phyloP scores from a whole-genome alignment of 1,140 invertebrate genomes.

The Diorhabda carinulata region DNA sequence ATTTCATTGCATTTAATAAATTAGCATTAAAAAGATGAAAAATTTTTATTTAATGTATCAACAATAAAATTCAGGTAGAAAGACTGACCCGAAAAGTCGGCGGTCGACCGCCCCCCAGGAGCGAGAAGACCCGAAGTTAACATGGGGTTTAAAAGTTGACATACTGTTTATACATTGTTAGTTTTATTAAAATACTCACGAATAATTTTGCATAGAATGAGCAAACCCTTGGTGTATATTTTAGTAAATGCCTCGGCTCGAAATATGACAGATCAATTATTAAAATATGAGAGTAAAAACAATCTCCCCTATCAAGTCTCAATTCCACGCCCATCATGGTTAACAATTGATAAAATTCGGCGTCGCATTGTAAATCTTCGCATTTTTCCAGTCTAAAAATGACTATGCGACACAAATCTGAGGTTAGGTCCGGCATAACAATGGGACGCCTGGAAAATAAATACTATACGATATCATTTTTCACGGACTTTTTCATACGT shows the following conservation, averaged over 20 bases:
- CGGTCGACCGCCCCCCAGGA: too few species aligned
- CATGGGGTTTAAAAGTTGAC: too few species aligned
- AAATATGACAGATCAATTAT: conserved; percentile 23
- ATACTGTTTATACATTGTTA: too few species aligned
- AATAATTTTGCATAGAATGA: conserved; percentile 27
- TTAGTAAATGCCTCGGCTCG: conserved; percentile 24
- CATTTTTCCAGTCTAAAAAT: conserved; percentile 24
- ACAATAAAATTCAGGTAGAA: too few species aligned
- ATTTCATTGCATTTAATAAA: too few species aligned
- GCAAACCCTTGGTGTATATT: conserved; percentile 30
- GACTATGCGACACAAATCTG: conserved; percentile 27
- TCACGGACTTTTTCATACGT: too few species aligned
- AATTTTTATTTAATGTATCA: too few species aligned
- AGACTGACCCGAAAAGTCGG: too few species aligned
- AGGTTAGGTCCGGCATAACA: conserved; percentile 27
- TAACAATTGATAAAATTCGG: conserved; percentile 17
- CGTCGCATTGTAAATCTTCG: conserved; percentile 24
- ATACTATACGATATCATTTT: neutral
- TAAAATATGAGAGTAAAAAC: conserved; percentile 23
- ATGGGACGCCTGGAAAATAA: conserved; percentile 21
- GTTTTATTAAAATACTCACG: conserved; percentile 17
- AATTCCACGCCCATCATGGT: conserved; percentile 31
- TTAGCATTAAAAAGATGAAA: too few species aligned
- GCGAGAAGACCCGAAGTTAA: too few species aligned
- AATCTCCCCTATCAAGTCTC: conserved; percentile 19